Conservation (phyloP, 2,888 invertebrate species). For the Panopea generosa region DNA sequence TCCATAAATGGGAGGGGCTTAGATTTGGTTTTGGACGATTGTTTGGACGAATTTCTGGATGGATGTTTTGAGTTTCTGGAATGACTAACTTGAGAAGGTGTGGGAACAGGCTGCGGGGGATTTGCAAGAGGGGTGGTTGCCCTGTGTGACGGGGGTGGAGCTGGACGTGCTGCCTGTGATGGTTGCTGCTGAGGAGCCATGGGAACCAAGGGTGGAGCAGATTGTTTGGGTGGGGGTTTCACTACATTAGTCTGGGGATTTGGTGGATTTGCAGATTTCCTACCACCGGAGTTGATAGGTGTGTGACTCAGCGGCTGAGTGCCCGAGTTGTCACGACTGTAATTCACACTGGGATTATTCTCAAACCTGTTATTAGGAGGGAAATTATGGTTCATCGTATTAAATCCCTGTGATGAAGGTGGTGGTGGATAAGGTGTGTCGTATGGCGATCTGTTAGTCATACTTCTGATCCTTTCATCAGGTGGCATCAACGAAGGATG, state of each 20-base stretch:
- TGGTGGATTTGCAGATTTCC: constrained; percentile 68
- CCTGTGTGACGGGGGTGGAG: constrained; percentile 61
- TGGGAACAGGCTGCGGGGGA: constrained; percentile 54
- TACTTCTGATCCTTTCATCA: constrained; percentile 57
- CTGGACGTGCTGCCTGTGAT: constrained; percentile 41
- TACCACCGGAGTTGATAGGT: constrained; percentile 66
- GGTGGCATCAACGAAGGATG: constrained; percentile 71
- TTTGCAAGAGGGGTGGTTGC: constrained; percentile 59
- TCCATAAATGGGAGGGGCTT: constrained; percentile 71
- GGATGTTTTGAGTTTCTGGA: constrained; percentile 55
- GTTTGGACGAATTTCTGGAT: constrained; percentile 43
- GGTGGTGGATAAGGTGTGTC: constrained; percentile 64
- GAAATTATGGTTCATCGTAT: constrained; percentile 55
- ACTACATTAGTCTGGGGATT: constrained; percentile 63
- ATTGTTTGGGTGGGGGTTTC: constrained; percentile 66
- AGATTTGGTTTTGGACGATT: constrained; percentile 51
- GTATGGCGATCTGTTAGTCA: constrained; percentile 64
- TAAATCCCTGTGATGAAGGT: constrained; percentile 64
- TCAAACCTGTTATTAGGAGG: constrained; percentile 64
- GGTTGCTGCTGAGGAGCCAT: constrained; percentile 53
- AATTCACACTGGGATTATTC: constrained; percentile 38
- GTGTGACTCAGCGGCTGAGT: constrained; percentile 73
- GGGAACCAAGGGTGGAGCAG: constrained; percentile 61
- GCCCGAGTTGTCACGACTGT: constrained; percentile 60
- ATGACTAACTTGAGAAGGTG: constrained; percentile 62